These are phyloP conservation scores for Rostratula benghalensis DNA, from an alignment of 2,113 vertebrate species.

Conservation along the genomic window DNA sequence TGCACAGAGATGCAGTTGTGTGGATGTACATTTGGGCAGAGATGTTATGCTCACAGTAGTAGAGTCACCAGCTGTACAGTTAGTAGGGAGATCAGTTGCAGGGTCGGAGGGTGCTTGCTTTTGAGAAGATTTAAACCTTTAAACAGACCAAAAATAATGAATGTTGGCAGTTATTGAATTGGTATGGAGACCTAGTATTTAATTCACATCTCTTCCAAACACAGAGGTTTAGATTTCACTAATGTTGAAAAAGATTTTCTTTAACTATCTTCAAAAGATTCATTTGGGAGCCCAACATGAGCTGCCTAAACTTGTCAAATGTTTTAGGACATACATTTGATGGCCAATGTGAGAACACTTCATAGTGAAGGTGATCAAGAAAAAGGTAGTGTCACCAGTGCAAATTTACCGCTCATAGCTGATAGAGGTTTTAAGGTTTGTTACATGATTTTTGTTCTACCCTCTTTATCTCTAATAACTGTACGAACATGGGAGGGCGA, in stretches of 20 bases:
- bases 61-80: neutral
- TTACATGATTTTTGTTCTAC: neutral
- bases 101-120: rapidly evolving
- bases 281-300: neutral
- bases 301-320: neutral
- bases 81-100: neutral
- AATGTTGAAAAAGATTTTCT: neutral
- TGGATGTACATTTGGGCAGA: neutral
- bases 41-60: neutral
- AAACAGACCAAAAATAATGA: neutral
- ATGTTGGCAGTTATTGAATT: neutral
- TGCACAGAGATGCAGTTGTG: neutral
- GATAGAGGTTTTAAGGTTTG: neutral
- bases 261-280: neutral
- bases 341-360: neutral
- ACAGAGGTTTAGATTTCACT: neutral
- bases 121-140: neutral
- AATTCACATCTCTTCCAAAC: neutral
- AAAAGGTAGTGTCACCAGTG: neutral
- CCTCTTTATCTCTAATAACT: neutral
- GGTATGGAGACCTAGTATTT: neutral
- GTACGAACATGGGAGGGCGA: neutral
- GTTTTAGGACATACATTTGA: neutral
- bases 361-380: neutral
- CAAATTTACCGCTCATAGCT: neutral